Evolutionary conservation across 2,797 vertebrate genomes (phyloP).

Genomic region (Lemur catta): DNA sequence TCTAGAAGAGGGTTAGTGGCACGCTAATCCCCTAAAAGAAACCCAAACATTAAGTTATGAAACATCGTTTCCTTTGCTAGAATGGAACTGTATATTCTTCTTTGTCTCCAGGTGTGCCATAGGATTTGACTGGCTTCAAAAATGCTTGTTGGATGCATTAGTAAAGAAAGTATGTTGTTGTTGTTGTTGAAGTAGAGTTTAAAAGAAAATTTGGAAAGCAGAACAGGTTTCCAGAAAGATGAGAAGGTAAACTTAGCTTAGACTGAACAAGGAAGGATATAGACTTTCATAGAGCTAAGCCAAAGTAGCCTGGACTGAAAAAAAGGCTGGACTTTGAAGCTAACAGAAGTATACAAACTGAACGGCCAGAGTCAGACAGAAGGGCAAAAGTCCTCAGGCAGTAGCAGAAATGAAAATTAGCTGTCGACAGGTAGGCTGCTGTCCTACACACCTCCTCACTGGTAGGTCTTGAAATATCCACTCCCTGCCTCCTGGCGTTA

Average conservation of each 20-base stretch:
- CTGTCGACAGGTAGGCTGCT: not conserved
- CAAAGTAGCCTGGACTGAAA: not conserved
- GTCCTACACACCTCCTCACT: not conserved
- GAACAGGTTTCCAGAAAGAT: conserved; percentile 22
- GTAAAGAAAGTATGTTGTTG: not conserved
- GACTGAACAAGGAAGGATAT: not conserved
- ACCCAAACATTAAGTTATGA: not conserved
- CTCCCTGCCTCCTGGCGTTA: not conserved
- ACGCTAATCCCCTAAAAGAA: not conserved
- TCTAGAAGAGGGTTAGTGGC: not conserved
- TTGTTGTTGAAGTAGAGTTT: not conserved
- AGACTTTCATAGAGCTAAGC: not conserved
- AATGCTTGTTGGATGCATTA: not conserved
- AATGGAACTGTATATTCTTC: not conserved
- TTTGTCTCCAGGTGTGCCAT: not conserved
- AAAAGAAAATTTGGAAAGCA: not conserved
- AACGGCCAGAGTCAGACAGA: not conserved
- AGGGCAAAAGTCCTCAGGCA: not conserved
- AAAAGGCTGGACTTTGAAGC: not conserved
- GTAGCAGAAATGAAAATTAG: not conserved
- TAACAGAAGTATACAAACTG: not conserved
- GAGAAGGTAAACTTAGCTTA: not conserved
- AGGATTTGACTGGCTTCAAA: not conserved
- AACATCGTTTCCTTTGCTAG: not conserved
- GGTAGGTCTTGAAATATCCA: not conserved